Percentiles rank a stretch among this genome's conserved stretches.
phyloP scores from a whole-genome alignment of 2,113 vertebrate species.

The Cepphus grylle region DNA sequence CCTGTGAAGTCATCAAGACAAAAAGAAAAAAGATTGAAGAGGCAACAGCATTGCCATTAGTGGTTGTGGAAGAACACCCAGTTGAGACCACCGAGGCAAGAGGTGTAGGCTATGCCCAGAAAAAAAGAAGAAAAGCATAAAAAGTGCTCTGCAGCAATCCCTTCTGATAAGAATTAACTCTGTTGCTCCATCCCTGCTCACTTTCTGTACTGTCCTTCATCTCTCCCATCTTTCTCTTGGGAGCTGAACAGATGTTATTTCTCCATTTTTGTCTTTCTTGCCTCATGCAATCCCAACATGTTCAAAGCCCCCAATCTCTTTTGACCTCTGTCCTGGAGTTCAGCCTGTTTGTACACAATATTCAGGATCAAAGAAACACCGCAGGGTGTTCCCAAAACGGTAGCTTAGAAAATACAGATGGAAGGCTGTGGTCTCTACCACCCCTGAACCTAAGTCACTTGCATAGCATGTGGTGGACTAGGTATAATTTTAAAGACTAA shows the following conservation, averaged over 20 bases:
- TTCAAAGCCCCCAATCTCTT: background rate
- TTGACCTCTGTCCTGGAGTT: background rate
- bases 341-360: background rate
- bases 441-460: background rate
- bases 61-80: background rate
- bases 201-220: background rate
- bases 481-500: background rate
- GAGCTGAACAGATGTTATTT: background rate
- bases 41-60: background rate
- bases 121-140: background rate
- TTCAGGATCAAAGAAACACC: background rate
- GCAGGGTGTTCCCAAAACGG: rapidly evolving
- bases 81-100: background rate
- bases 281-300: background rate
- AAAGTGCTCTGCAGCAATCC: background rate
- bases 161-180: background rate
- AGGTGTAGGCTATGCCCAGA: background rate
- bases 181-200: background rate
- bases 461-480: background rate
- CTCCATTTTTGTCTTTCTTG: background rate
- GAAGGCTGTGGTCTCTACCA: background rate
- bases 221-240: background rate
- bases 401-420: background rate
- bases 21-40: background rate
- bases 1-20: background rate